Evolutionary conservation across 2,113 vertebrate genomes (phyloP).

Genomic region (Trematocara zebra): DNA sequence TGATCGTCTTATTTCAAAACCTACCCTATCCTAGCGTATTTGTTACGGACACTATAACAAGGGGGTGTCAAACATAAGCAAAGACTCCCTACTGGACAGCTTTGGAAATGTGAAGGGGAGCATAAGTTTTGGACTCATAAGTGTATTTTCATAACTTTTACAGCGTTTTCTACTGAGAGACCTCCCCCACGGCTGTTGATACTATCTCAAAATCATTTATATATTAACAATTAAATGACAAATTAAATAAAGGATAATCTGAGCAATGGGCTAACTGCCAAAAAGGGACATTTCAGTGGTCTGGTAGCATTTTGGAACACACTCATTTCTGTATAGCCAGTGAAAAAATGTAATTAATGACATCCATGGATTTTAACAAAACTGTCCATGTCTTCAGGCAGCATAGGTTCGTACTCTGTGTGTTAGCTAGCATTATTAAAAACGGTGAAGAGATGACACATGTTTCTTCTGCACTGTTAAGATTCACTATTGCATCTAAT

Average conservation of each 20-base stretch:
- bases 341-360: neutral
- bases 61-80: neutral
- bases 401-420: neutral
- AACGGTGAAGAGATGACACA: neutral
- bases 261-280: neutral
- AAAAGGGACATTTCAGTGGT: accelerated
- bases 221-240: neutral
- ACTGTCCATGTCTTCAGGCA: neutral
- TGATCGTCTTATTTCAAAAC: neutral
- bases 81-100: neutral
- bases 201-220: neutral
- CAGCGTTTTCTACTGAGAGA: neutral
- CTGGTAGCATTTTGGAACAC: neutral
- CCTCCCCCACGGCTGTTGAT: neutral
- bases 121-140: neutral
- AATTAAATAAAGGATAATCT: neutral
- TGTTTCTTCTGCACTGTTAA: neutral
- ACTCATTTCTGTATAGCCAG: neutral
- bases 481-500: neutral
- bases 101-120: too few species aligned
- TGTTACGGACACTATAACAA: accelerated
- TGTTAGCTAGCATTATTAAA: neutral
- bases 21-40: neutral
- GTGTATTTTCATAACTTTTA: neutral
- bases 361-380: neutral